Evolutionary conservation across 2,888 invertebrate genomes (phyloP).

Genomic region (Micoletzkya japonica): DNA sequence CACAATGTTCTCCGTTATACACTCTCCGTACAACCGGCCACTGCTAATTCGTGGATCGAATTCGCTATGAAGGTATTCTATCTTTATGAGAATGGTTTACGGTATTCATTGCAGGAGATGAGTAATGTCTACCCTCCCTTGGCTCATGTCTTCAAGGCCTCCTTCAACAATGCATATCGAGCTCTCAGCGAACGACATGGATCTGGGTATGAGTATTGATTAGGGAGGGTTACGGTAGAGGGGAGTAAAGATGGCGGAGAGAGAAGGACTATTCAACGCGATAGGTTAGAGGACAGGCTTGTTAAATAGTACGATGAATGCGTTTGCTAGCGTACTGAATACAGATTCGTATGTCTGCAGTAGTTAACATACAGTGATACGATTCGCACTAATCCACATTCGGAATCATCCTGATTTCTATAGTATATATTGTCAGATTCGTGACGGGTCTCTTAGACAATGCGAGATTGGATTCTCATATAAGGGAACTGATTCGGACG

Average conservation of each 20-base stretch:
- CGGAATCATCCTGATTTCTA: too few relatives aligned
- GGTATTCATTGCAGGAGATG: conserved; percentile 6
- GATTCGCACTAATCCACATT: too few relatives aligned
- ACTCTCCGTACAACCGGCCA: conserved; percentile 10
- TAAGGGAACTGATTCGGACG: conserved; percentile 2
- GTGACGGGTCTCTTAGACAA: conserved; percentile 9
- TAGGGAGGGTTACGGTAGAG: too few relatives aligned
- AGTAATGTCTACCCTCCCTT: conserved; percentile 1
- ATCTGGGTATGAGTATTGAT: neutral
- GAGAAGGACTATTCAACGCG: too few relatives aligned
- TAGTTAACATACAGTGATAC: neutral
- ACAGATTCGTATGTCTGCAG: neutral
- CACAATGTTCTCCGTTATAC: conserved; percentile 12
- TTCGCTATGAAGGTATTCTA: conserved; percentile 17
- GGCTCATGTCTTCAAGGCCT: neutral
- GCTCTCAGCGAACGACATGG: neutral
- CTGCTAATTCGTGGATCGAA: conserved; percentile 6
- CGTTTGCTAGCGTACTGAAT: too few relatives aligned
- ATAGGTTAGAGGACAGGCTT: too few relatives aligned
- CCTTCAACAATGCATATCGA: conserved; percentile 13
- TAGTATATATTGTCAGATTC: conserved; percentile 1
- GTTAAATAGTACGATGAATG: too few relatives aligned
- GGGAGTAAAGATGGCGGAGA: too few relatives aligned
- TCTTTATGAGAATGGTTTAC: neutral
- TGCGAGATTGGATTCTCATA: conserved; percentile 10